Evolutionary conservation across 2,797 vertebrate species (phyloP), one percentile per base, ranked within the genome.

Genomic region (Propithecus deckenii): DNA sequence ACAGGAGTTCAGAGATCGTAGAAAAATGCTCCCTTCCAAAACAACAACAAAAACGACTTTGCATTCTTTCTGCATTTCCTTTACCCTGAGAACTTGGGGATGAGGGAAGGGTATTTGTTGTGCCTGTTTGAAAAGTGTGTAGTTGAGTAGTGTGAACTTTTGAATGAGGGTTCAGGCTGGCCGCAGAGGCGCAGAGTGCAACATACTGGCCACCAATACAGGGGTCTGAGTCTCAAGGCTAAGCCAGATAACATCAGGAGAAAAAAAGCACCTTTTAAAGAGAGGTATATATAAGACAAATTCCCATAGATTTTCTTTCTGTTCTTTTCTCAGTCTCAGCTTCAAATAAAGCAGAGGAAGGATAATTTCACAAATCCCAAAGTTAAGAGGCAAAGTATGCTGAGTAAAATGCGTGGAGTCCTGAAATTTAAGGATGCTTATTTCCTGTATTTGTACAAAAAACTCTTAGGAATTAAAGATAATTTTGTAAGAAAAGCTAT

Each of bases 401-500:
- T 10, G 43, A 78, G n/a, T 28, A 78, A 67, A 55, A 7, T 59
- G 8, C 75, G 46, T 38, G 28, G 28, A 71, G 52, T 76, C 67
- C 74, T 84, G 65, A 83, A 71, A 85, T 83, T 55, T 63, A 89
- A 78, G 67, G 43, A 4, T 83, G 4, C 20, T 69, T 48, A 65
- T 74, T 93, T 63, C 41, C 43, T 88, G 22, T 72, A 59, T 81
- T 79, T 43, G 41, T 87, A 43, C 52, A 71, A 87, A 80, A 59
- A 92, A 94, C 18, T 94, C 57, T 61, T 74, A 81, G 75, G 43
- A 78, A 75, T 85, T 74, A 72, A 86, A 91, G 52, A 75, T 48
- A 89, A 41, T 63, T 94, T 92, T 94, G 28, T 38, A 88, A 96
- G 35, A 52, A 72, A 78, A 93, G 63, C 22, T 84, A 48, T 30